phyloP scores from a whole-genome alignment of 1,140 invertebrate species.

The Drosophila repletoides region DNA sequence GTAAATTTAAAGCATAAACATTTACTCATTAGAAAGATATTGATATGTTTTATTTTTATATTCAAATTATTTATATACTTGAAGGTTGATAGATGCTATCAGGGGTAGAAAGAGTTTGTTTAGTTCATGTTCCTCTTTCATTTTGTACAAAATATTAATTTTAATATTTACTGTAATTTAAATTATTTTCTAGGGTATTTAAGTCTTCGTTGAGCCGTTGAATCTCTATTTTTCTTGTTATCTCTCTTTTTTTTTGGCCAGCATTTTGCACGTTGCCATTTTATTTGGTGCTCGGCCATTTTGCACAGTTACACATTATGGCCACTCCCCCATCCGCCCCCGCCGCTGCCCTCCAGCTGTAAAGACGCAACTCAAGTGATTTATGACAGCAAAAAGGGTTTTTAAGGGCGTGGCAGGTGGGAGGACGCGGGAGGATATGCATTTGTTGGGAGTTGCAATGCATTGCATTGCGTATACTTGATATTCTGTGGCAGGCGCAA shows the following conservation, averaged over 20 bases:
- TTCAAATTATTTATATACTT: no score
- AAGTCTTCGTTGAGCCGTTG: no score
- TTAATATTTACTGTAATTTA: no score
- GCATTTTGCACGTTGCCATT: conserved; percentile 67
- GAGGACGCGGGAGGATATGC: not conserved
- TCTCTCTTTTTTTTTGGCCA: conserved; percentile 18
- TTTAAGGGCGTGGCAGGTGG: not conserved
- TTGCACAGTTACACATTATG: conserved; percentile 70
- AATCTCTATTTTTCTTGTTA: conserved; percentile 9
- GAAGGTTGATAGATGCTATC: no score
- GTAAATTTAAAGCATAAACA: no score
- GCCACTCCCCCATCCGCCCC: conserved; percentile 29
- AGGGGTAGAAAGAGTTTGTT: no score
- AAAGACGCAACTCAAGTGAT: conserved; percentile 60
- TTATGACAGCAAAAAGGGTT: conserved; percentile 67
- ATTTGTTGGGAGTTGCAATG: conserved; percentile 8
- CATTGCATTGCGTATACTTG: conserved; percentile 57
- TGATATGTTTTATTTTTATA: no score
- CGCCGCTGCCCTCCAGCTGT: conserved; percentile 24
- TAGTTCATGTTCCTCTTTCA: no score
- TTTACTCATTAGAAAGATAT: no score
- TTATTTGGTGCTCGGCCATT: conserved; percentile 62
- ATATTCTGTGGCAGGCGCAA: conserved; percentile 40
- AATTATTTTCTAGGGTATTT: no score
- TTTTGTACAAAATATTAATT: no score